Base-by-base conservation (phyloP, 2,113 vertebrate genomes). In the Marmota flaviventris region DNA sequence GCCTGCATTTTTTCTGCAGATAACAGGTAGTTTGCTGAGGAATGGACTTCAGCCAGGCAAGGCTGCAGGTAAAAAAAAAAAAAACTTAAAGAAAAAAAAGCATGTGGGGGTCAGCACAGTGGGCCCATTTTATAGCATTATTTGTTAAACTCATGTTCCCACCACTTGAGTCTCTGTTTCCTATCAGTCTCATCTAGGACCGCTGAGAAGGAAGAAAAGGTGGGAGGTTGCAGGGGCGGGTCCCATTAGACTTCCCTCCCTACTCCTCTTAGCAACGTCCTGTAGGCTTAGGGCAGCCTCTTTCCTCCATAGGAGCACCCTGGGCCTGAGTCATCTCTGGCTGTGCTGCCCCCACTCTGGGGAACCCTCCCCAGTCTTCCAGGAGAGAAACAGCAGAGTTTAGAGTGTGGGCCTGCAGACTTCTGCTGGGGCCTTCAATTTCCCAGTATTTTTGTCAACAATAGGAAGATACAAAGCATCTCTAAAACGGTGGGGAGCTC, bases 341-440 rank as follows among this genome's bases (percentile, higher is more conserved):
- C 81, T 85, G 53, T 34, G 45, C 72, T 29, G 13, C 67, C 16
- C 32, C 32, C 10, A 34, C 25, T 4, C 45, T 8, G 3, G 22
- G 56, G 65, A n/a, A 63, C 24, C 42, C 65, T 45, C 67, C 6
- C 9, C 1, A 25, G 12, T 25, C 25, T 56, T 82, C 32, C 39
- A 39, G 14, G 69, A 61, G 76, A 42, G 29, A 51, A 18, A 53
- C 1, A 42, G 83, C 88, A 37, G 83, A 20, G 24, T 22, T n/a
- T 39, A 32, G 37, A 2, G 34, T 0, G 58, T 9, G 42, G 45
- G 7, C 42, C 4, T 4, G 24, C 7, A 20, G 58, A 53, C 1
- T 1, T 34, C 34, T 45, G 22, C 1, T 7, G 27, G 22, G 27
- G 58, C 29, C 34, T 39, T 53, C 48, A 39, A 51, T 27, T 56